Conservation (phyloP, 2,113 vertebrate species). For the Tachycineta bicolor region DNA sequence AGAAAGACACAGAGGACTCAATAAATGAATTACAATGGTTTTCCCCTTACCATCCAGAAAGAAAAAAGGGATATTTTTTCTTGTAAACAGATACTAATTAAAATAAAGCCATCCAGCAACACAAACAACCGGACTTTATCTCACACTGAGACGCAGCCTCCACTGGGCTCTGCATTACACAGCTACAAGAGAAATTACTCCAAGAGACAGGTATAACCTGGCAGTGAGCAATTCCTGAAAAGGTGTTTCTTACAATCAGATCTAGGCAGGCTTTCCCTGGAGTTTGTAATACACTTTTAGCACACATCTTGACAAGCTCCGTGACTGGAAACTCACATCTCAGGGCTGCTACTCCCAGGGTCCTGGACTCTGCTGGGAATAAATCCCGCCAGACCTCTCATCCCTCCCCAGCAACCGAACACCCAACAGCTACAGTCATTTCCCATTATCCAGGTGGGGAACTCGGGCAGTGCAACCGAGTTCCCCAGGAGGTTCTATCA, state of each 20-base stretch:
- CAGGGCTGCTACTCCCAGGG: background rate
- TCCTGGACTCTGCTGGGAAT: background rate
- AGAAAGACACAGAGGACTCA: background rate
- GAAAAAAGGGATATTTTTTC: background rate
- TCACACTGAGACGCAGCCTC: background rate
- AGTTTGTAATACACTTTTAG: background rate
- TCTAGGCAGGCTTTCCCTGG: background rate
- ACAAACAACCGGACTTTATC: background rate
- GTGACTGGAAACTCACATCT: background rate
- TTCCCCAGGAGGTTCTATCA: background rate
- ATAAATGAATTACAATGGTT: background rate
- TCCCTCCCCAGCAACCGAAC: background rate
- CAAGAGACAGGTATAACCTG: background rate
- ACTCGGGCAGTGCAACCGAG: background rate
- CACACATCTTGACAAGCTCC: background rate
- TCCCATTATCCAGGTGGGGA: rapidly evolving
- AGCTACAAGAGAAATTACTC: background rate
- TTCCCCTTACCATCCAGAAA: background rate
- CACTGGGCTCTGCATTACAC: background rate
- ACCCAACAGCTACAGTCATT: background rate
- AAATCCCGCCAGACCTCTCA: background rate
- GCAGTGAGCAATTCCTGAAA: background rate
- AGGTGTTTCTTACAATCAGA: background rate
- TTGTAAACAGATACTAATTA: background rate
- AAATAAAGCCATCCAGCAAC: background rate